These are phyloP conservation scores for Sebastes oblongus DNA, from an alignment of 2,797 vertebrate species.

Conservation along the genomic window DNA sequence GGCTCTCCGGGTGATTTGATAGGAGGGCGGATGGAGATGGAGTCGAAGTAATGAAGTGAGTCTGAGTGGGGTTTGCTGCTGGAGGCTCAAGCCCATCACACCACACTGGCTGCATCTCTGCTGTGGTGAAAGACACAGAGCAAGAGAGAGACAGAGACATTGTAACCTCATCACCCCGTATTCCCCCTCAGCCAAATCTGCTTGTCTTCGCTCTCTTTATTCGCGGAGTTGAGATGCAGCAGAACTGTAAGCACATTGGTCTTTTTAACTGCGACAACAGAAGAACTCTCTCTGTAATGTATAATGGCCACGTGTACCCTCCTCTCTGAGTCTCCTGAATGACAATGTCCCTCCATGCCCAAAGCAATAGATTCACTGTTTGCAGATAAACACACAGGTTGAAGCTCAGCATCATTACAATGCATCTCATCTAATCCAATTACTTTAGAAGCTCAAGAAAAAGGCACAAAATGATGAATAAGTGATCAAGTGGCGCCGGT, in stretches of 20 bases:
- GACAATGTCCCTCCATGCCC: neutral
- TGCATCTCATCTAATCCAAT: slow-evolving; percentile 46
- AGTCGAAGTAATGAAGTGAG: slow-evolving; percentile 72
- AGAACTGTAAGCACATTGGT: slow-evolving; percentile 18
- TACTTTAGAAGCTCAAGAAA: slow-evolving; percentile 34
- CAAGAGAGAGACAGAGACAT: slow-evolving; percentile 14
- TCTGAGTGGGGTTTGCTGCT: slow-evolving; percentile 64
- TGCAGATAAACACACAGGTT: slow-evolving; percentile 26
- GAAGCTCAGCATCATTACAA: slow-evolving; percentile 25
- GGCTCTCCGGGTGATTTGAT: slow-evolving; percentile 61
- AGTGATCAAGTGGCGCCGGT: slow-evolving; percentile 26
- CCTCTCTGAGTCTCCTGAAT: slow-evolving; percentile 28
- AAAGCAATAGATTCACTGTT: slow-evolving; percentile 5
- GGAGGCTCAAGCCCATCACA: slow-evolving; percentile 61
- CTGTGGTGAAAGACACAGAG: slow-evolving; percentile 20
- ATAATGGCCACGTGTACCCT: neutral
- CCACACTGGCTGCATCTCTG: slow-evolving; percentile 49
- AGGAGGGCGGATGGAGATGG: slow-evolving; percentile 61
- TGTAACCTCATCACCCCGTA: slow-evolving; percentile 43
- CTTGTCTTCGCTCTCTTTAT: slow-evolving; percentile 21
- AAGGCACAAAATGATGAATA: slow-evolving; percentile 47
- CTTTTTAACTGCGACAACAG: slow-evolving; percentile 1
- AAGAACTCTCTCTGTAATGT: neutral
- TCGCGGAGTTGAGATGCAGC: slow-evolving; percentile 19
- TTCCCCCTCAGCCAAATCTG: slow-evolving; percentile 33